A percentile compares a stretch with the other conserved stretches of the same genome.
Conservation (phyloP, 2,113 vertebrate species). For the Euleptes europaea region DNA sequence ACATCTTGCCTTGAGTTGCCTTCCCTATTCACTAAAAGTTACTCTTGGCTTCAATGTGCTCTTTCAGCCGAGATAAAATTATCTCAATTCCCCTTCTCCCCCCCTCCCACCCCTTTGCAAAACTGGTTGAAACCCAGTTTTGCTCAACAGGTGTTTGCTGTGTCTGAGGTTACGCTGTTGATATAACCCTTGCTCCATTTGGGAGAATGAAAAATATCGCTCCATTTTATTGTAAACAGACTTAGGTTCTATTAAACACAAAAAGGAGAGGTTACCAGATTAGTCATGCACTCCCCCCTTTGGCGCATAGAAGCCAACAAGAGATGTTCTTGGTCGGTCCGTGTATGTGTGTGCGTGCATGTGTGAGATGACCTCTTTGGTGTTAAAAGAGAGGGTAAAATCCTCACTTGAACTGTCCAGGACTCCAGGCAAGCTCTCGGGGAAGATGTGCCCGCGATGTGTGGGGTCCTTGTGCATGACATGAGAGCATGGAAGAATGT, state of each 20-base stretch:
- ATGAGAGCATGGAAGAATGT: conserved; percentile 53
- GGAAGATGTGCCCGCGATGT: background rate
- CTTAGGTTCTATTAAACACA: conserved; percentile 75
- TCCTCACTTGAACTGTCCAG: rapidly evolving
- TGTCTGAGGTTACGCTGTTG: conserved; percentile 85
- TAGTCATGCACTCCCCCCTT: conserved; percentile 71
- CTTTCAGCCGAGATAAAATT: background rate
- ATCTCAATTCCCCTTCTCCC: background rate
- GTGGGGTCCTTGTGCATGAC: conserved; percentile 59
- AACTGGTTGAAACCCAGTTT: conserved; percentile 50
- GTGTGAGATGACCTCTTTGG: background rate
- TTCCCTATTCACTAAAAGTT: background rate
- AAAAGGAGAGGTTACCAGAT: conserved; percentile 80
- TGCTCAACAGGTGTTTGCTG: conserved; percentile 88
- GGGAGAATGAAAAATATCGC: conserved; percentile 82
- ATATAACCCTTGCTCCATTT: conserved; percentile 87
- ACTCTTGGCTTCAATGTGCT: background rate
- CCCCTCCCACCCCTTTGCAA: background rate
- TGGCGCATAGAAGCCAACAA: rapidly evolving
- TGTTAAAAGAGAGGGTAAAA: rapidly evolving
- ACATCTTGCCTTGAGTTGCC: no score
- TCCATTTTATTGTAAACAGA: conserved; percentile 81
- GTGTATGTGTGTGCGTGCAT: rapidly evolving
- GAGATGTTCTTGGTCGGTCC: background rate
- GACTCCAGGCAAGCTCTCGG: background rate